Evolutionary conservation across 2,888 invertebrate genomes (phyloP), one percentile per base, ranked within the genome.

Genomic region (Mimumesa dahlbomi): DNA sequence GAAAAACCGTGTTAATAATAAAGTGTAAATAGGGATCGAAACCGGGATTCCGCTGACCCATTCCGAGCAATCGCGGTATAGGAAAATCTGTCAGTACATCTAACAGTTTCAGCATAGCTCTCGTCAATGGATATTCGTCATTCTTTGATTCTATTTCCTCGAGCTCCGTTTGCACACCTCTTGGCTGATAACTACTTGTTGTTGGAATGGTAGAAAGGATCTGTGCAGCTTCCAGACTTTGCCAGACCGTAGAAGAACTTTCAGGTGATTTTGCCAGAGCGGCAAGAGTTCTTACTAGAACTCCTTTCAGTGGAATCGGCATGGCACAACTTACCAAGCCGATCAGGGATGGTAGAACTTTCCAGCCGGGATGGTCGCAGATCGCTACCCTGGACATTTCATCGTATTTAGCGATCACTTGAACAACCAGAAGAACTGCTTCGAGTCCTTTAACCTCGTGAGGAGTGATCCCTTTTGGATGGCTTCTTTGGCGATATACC

Each of bases 61-160:
- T 95, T 0, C 98, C 98, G 16, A 97, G 90, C 22, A 94, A 92
- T 62, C 94, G 91, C 0, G 96, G 95, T 56, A 95, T 91, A 9
- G 93, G 93, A 34, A 93, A 93, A 54, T 92, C 92, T 13, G 95
- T 94, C 53, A 98, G 91, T 0, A 94, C 91, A 75, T 94, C 93
- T 14, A 98, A 87, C 6, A 98, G 91, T 53, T 92, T 90, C 5
- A 98, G 90, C 87, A 97, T 93, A 0, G 96, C 96, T 72, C 94
- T 92, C 0, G 97, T 96, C 68, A 98, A 90, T 0, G 97, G 96
- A 91, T 97, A 98, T 75, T 95, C 95, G 87, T 98, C 98, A 86
- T 94, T 93, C 45, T 97, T 93, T 3, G 96, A 94, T 89, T 98
- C 98, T 59, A 97, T 94, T 91, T 98, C 98, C 71, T 96, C 96